A percentile compares a stretch with the other conserved stretches of the same genome.
phyloP scores from a whole-genome alignment of 2,888 invertebrate genomes.

The Chironomus tentans region DNA sequence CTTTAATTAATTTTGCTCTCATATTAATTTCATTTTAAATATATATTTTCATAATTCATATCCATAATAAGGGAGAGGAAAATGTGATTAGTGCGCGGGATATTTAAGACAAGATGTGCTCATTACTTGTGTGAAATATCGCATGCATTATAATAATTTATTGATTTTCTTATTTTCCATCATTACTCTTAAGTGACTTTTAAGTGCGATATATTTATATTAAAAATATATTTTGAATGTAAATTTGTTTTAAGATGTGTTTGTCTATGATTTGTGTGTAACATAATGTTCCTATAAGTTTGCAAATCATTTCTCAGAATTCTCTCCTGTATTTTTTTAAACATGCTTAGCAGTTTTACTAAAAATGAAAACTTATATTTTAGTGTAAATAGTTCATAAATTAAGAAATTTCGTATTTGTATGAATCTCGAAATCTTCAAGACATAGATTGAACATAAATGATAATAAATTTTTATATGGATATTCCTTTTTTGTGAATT shows the following conservation, averaged over 20 bases:
- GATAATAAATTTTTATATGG: too few relatives aligned
- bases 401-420: too few relatives aligned
- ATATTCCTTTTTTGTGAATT: too few relatives aligned
- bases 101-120: conserved; percentile 27
- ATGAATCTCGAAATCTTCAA: too few relatives aligned
- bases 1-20: not conserved
- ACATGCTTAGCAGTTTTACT: too few relatives aligned
- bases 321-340: too few relatives aligned
- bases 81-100: conserved; percentile 22
- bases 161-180: not conserved
- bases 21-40: not conserved
- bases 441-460: too few relatives aligned
- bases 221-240: not conserved
- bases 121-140: conserved; percentile 22
- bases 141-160: conserved; percentile 24
- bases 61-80: not conserved
- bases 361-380: too few relatives aligned
- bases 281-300: too few relatives aligned
- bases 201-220: not conserved
- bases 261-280: not conserved
- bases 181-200: not conserved
- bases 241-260: not conserved
- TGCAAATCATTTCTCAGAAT: too few relatives aligned
- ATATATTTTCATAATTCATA: not conserved
- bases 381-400: too few relatives aligned